Evolutionary conservation across 1,140 invertebrate species (phyloP).

Genomic region (Holcopasites calliopsidis): DNA sequence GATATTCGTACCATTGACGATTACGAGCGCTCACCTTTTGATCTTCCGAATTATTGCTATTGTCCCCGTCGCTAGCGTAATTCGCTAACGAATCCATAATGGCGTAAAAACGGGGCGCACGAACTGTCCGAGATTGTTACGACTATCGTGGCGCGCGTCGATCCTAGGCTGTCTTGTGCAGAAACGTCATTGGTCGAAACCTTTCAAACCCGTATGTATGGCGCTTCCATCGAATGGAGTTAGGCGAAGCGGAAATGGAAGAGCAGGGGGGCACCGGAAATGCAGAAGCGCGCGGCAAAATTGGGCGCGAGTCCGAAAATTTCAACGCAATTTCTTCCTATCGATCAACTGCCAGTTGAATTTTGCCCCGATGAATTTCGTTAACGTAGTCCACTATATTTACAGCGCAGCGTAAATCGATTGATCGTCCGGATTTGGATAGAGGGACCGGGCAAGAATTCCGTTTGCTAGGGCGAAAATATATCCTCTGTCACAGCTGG

Average conservation of each 20-base stretch:
- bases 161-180: slow-evolving; percentile 34
- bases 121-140: slow-evolving; percentile 38
- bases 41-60: slow-evolving; percentile 76
- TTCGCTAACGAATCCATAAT: slow-evolving; percentile 79
- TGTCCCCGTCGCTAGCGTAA: slow-evolving; percentile 78
- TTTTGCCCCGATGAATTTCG: not conserved
- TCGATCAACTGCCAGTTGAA: not conserved
- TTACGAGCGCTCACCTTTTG: slow-evolving; percentile 65
- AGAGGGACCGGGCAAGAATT: not conserved
- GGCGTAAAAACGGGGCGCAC: slow-evolving; percentile 55
- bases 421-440: no score
- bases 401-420: not conserved
- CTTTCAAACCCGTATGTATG: slow-evolving; percentile 3
- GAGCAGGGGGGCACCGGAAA: slow-evolving; percentile 18
- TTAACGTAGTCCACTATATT: not conserved
- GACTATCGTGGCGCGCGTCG: slow-evolving; percentile 37
- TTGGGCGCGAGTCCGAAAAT: slow-evolving; percentile 6
- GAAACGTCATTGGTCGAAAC: slow-evolving; percentile 38
- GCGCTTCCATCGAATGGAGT: slow-evolving; percentile 19
- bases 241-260: slow-evolving; percentile 31
- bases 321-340: not conserved
- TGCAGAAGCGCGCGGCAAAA: slow-evolving; percentile 13
- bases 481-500: not conserved
- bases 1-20: not conserved
- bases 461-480: not conserved